A percentile compares a stretch with the other conserved stretches of the same genome.
These are phyloP conservation scores for Cebidichthys violaceus DNA, from an alignment of 2,113 vertebrate genomes.

Conservation along the genomic window DNA sequence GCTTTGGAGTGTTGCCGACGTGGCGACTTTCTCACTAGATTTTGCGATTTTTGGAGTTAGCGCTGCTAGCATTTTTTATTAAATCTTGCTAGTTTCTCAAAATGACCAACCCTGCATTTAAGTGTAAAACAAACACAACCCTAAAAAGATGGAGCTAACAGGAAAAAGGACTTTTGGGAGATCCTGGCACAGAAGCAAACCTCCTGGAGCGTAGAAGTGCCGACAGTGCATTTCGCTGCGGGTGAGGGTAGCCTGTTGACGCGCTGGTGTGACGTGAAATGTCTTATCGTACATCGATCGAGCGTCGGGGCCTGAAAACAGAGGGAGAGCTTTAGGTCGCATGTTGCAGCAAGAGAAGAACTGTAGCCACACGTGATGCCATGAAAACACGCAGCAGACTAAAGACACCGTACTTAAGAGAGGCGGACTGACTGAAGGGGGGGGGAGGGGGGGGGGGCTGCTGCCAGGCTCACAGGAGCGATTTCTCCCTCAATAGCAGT, in stretches of 20 bases:
- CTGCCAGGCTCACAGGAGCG: slow-evolving; percentile 61
- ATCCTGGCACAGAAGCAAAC: not conserved
- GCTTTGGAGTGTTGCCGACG: no score
- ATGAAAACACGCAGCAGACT: slow-evolving; percentile 26
- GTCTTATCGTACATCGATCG: not conserved
- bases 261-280: no score
- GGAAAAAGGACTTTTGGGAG: not conserved
- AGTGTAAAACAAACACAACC: not conserved
- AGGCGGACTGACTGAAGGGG: not conserved
- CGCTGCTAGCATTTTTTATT: no score
- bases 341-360: slow-evolving; percentile 16
- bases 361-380: slow-evolving; percentile 11
- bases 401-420: slow-evolving; percentile 9
- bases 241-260: no score
- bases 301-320: no score
- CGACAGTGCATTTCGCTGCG: no score
- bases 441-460: slow-evolving; percentile 1
- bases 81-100: no score
- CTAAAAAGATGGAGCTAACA: not conserved
- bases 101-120: no score
- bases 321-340: slow-evolving; percentile 30
- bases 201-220: not conserved
- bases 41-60: no score
- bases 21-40: no score
- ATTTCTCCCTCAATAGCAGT: slow-evolving; percentile 71